These are phyloP conservation scores for Dendrolimus punctatus DNA, from an alignment of 1,140 invertebrate species.

Conservation along the genomic window DNA sequence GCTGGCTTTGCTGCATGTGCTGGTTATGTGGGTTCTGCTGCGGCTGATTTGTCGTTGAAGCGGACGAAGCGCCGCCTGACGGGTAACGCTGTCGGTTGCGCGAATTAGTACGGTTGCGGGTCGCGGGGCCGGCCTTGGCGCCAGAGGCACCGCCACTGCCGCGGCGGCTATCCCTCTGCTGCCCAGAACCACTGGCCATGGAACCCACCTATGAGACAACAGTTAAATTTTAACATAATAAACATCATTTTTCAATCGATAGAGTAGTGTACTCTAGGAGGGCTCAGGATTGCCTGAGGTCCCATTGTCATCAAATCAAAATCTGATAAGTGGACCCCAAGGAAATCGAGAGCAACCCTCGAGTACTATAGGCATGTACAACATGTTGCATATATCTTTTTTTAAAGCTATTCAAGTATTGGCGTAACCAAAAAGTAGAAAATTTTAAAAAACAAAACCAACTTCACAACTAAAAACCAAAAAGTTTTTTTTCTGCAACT, in stretches of 20 bases:
- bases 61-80: slow-evolving; percentile 37
- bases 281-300: too few relatives aligned
- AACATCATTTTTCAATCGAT: not conserved
- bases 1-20: slow-evolving; percentile 43
- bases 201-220: slow-evolving; percentile 24
- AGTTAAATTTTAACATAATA: not conserved
- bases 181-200: slow-evolving; percentile 29
- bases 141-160: slow-evolving; percentile 22
- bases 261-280: too few relatives aligned
- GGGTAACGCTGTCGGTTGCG: slow-evolving; percentile 51
- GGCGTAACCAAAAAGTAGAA: too few relatives aligned
- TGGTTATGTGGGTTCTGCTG: slow-evolving; percentile 59
- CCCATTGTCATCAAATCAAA: too few relatives aligned
- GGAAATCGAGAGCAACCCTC: too few relatives aligned
- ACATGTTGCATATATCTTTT: too few relatives aligned
- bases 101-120: slow-evolving; percentile 40
- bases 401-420: too few relatives aligned
- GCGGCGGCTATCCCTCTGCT: slow-evolving; percentile 42
- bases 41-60: slow-evolving; percentile 33
- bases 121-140: slow-evolving; percentile 12
- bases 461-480: too few relatives aligned
- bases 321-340: too few relatives aligned
- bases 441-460: too few relatives aligned
- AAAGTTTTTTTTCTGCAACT: too few relatives aligned
- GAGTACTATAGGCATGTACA: too few relatives aligned